Percentiles rank a stretch among this genome's conserved stretches.
Conservation (phyloP, 2,113 vertebrate species). For the Oryzias celebensis region DNA sequence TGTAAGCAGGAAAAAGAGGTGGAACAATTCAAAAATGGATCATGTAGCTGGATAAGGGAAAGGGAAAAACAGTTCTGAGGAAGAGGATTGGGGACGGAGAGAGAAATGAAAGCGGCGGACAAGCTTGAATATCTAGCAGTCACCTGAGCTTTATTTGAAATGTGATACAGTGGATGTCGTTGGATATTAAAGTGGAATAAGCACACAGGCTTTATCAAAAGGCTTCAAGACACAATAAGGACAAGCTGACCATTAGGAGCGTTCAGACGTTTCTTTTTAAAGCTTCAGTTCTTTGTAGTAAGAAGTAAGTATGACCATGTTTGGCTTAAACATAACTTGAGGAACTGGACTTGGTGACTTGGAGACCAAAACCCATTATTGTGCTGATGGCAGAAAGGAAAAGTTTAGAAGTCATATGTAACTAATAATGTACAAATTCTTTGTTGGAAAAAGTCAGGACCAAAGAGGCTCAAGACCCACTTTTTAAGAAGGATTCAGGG, state of each 20-base stretch:
- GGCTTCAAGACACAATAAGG: conserved; percentile 15
- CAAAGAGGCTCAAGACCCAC: no score
- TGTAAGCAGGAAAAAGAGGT: conserved; percentile 51
- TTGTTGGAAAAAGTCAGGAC: no score
- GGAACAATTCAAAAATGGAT: conserved; percentile 5
- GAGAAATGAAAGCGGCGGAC: conserved; percentile 18
- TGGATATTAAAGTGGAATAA: conserved; percentile 24
- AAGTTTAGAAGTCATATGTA: no score
- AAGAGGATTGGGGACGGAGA: conserved; percentile 17
- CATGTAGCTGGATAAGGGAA: neutral
- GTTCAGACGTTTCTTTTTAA: conserved; percentile 23
- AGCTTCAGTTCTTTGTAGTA: conserved; percentile 7
- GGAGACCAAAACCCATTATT: no score
- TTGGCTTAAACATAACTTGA: no score
- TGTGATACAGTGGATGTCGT: conserved; percentile 32
- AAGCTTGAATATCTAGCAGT: conserved; percentile 37
- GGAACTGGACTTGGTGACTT: no score
- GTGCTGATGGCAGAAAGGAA: no score
- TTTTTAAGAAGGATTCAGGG: no score
- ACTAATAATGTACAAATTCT: no score
- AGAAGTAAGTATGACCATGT: conserved; percentile 3
- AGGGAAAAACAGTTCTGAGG: neutral
- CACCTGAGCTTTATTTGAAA: conserved; percentile 41
- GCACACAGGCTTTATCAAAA: conserved; percentile 14
- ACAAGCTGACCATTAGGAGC: conserved; percentile 20